A percentile compares a stretch with the other conserved stretches of the same genome.
Evolutionary conservation across 2,113 vertebrate genomes (phyloP).

Genomic region (Triplophysa tibetana): DNA sequence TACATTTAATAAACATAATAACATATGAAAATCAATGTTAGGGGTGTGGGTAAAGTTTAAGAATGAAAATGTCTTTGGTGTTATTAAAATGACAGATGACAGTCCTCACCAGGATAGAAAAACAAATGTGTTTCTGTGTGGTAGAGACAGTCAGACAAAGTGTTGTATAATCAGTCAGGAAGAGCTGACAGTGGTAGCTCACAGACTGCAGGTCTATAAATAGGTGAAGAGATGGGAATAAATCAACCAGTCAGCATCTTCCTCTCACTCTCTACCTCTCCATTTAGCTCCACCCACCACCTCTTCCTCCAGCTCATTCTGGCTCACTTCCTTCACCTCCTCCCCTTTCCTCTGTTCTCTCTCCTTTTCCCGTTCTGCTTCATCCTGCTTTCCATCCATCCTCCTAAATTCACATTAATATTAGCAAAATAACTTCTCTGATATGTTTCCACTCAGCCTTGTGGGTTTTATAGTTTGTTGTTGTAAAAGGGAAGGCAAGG

Average conservation of each 20-base stretch:
- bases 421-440: background rate
- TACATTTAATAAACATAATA: too few species aligned
- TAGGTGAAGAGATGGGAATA: constrained; percentile 54
- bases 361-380: constrained; percentile 1
- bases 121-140: constrained; percentile 11
- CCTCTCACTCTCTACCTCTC: constrained; percentile 22
- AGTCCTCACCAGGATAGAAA: background rate
- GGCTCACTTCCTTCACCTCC: constrained; percentile 5
- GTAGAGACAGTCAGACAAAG: constrained; percentile 6
- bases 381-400: background rate
- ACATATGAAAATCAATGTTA: too few species aligned
- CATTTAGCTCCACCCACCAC: constrained; percentile 21
- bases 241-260: constrained; percentile 57
- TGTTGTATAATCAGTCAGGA: constrained; percentile 47
- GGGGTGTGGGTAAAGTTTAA: too few species aligned
- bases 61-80: too few species aligned
- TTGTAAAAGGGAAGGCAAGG: background rate
- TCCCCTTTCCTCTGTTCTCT: background rate
- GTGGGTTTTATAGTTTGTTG: background rate
- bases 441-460: background rate
- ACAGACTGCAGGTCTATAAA: constrained; percentile 54
- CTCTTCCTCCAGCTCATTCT: constrained; percentile 2
- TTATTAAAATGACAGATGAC: background rate
- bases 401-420: constrained; percentile 16
- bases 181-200: constrained; percentile 34